Conservation (phyloP, 1,140 invertebrate genomes). For the Dryas iulia region DNA sequence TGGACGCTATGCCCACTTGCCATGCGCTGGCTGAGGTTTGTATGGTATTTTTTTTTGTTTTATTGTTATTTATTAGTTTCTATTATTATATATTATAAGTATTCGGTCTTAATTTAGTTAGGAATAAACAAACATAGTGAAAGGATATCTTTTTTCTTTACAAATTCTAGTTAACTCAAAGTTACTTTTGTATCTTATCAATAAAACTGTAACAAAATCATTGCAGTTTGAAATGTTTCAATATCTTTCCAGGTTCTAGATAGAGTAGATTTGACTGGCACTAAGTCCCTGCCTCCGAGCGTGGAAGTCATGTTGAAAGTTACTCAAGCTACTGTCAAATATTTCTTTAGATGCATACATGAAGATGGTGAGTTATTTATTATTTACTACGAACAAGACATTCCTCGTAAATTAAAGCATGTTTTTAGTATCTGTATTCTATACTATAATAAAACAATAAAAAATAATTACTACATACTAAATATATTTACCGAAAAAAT, state of each 20-base stretch:
- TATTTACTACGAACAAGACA: background rate
- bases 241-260: constrained; percentile 53
- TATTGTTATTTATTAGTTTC: background rate
- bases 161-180: too few species aligned
- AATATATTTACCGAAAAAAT: too few species aligned
- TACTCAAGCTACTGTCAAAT: constrained; percentile 85
- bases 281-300: constrained; percentile 57
- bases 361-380: constrained; percentile 81
- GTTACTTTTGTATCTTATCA: too few species aligned
- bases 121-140: too few species aligned
- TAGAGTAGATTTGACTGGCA: constrained; percentile 61
- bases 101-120: too few species aligned
- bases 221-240: background rate
- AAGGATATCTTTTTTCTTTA: too few species aligned
- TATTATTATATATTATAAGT: background rate
- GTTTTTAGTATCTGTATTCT: too few species aligned
- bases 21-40: constrained; percentile 63
- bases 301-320: constrained; percentile 82
- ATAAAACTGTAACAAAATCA: too few species aligned
- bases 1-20: constrained; percentile 63
- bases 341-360: constrained; percentile 88
- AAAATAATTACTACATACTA: too few species aligned
- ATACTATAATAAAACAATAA: too few species aligned
- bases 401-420: too few species aligned
- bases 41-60: background rate